Percentiles rank a stretch among this genome's conserved stretches.
Conservation (phyloP, 2,888 invertebrate species). For the Drosophila anomalata region DNA sequence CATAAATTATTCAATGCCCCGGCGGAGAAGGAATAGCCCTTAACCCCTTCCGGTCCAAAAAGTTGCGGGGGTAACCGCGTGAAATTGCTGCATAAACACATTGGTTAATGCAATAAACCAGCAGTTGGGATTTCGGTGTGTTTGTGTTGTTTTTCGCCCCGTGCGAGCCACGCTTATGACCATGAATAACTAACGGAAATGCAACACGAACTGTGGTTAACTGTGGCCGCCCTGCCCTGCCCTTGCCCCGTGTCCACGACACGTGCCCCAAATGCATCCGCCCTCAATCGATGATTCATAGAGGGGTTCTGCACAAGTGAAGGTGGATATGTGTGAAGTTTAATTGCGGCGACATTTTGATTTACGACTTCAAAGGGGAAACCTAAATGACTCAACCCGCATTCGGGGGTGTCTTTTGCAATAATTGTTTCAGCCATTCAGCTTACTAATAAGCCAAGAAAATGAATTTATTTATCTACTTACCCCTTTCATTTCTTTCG, state of each 20-base stretch:
- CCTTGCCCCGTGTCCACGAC: background rate
- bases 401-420: background rate
- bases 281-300: constrained; percentile 56
- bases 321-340: constrained; percentile 32
- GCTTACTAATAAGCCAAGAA: background rate
- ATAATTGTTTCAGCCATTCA: background rate
- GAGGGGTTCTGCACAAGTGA: background rate
- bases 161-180: constrained; percentile 49
- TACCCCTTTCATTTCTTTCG: too few relatives aligned
- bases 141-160: constrained; percentile 29
- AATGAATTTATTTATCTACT: too few relatives aligned
- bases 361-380: constrained; percentile 54
- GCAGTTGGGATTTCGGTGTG: background rate
- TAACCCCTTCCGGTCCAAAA: constrained; percentile 12
- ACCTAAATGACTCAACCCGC: constrained; percentile 31
- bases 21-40: constrained; percentile 37
- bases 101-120: constrained; percentile 42
- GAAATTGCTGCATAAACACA: constrained; percentile 64
- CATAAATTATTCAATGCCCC: constrained; percentile 49
- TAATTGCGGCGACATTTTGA: constrained; percentile 58
- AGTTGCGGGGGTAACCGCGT: constrained; percentile 36
- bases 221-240: constrained; percentile 34
- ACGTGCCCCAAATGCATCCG: background rate
- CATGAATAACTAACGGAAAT: constrained; percentile 72
- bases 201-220: constrained; percentile 57